Percentiles rank a stretch among this genome's conserved stretches.
Evolutionary conservation across 1,140 invertebrate genomes (phyloP).

Genomic region (Aphaenogaster floridana): DNA sequence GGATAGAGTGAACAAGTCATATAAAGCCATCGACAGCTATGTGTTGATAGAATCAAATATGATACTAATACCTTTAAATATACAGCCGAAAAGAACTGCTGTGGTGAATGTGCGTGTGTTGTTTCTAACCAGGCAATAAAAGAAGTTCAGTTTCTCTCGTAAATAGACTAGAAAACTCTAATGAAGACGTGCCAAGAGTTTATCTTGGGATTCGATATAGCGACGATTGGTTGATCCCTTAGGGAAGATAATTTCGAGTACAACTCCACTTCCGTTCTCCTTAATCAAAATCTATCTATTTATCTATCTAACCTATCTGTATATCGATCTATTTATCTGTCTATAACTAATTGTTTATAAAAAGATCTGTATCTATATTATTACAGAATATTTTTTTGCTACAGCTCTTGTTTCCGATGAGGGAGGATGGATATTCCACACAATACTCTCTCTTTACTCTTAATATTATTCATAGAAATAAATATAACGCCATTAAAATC

Average conservation of each 20-base stretch:
- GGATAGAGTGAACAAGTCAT: background rate
- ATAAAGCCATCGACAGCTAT: background rate
- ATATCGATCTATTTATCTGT: background rate
- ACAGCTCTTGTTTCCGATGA: background rate
- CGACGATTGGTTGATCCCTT: constrained; percentile 71
- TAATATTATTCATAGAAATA: background rate
- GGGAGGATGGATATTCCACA: background rate
- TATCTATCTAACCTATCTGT: constrained; percentile 25
- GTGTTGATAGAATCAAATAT: background rate
- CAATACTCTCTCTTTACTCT: background rate
- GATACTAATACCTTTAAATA: constrained; percentile 22
- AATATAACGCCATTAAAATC: background rate
- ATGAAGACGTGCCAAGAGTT: constrained; percentile 80
- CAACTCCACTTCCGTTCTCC: constrained; percentile 19
- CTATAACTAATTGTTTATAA: background rate
- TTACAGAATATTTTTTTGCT: background rate
- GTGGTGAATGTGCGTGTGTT: constrained; percentile 64
- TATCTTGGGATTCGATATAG: constrained; percentile 75
- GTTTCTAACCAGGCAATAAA: constrained; percentile 77
- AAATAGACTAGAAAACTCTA: constrained; percentile 80
- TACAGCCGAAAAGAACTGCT: background rate
- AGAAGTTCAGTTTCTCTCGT: constrained; percentile 55
- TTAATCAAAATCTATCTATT: constrained; percentile 42
- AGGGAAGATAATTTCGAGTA: constrained; percentile 73
- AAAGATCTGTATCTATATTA: background rate